A percentile compares a stretch with the other conserved stretches of the same genome.
Conservation (phyloP, 2,113 vertebrate genomes). For the Elephantulus edwardii region DNA sequence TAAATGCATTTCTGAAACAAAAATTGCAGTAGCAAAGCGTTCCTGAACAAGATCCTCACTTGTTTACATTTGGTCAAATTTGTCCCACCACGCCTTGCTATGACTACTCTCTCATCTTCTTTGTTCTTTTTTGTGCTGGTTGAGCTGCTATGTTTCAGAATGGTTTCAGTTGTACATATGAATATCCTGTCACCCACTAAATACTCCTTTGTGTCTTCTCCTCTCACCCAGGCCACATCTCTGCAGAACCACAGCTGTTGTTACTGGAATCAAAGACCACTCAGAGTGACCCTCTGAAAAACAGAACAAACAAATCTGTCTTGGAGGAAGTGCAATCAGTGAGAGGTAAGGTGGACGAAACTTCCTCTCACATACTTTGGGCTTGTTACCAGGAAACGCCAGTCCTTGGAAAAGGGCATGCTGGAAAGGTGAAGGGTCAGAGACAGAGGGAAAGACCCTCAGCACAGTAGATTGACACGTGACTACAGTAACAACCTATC, state of each 20-base stretch:
- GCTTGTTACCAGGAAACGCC: no score
- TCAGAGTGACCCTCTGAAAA: no score
- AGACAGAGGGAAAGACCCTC: no score
- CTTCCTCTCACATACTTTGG: no score
- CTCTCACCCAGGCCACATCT: background rate
- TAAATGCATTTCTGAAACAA: constrained; percentile 20
- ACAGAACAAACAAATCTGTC: no score
- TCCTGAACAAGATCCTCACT: background rate
- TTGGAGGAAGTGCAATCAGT: no score
- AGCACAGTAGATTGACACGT: no score
- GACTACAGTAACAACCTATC: no score
- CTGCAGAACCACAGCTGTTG: background rate
- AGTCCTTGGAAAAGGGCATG: no score
- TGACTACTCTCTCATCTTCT: background rate
- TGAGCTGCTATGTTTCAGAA: background rate
- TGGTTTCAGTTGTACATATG: background rate
- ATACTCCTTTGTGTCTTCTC: background rate
- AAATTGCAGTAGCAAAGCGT: background rate
- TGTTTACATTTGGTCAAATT: background rate
- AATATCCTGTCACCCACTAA: background rate
- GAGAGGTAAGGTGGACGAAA: no score
- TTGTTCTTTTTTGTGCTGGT: background rate
- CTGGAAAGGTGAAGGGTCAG: no score
- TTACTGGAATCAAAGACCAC: no score
- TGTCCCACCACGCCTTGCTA: background rate